Evolutionary conservation across 2,113 vertebrate genomes (phyloP), one percentile per base, ranked within the genome.

Genomic region (Elephas maximus): DNA sequence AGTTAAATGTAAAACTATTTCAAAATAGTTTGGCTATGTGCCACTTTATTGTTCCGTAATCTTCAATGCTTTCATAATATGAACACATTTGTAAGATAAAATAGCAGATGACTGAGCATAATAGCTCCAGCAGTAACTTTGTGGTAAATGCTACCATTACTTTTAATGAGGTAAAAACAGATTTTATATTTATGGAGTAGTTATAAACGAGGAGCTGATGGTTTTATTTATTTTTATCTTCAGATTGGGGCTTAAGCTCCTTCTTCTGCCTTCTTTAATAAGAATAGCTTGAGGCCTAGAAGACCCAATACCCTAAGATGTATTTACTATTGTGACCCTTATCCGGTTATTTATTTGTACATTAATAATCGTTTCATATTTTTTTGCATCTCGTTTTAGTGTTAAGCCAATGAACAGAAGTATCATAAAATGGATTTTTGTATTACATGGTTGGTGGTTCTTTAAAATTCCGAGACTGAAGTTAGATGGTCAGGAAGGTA

Each of bases 161-260:
- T 90, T 97, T 89, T 89, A 95, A 93, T 87, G 62, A 92, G 57
- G n/a, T 80, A 74, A 95, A 86, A 96, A 82, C 51, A 62, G 41
- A 88, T 94, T 65, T 82, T 84, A 15, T 73, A 82, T 86, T 93
- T 93, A 91, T 80, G 63, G 91, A 89, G 41, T 48, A 37, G 45
- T 57, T 48, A 45, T 81, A 95, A 94, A 79, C 1, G 65, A 37
- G 71, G 15, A 85, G 48, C 8, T 85, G 44, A 84, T 48, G 15
- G 77, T 90, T 96, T 90, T 44, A n/a, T n/a, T n/a, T 86, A 57
- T 17, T 57, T 21, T 51, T 18, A 73, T 67, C 24, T 92, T 94
- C 77, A 88, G 41, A 23, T 65, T 63, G 24, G 74, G 20, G 6
- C 60, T 97, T 88, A 18, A 18, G 90, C 53, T 85, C 94, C 45